Percentiles rank a stretch among this genome's conserved stretches.
These are phyloP conservation scores for human (Homo sapiens) DNA, from an alignment of 2,113 vertebrate species.

Conservation along the genomic window GRCh38 chr15:87310001-87310500, in stretches of 20 bases:
- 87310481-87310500: not conserved
- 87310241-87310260: not conserved
- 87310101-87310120: not conserved
- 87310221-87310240: not conserved
- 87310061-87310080: slow-evolving; percentile 34
- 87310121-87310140: not conserved
- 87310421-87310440: not conserved
- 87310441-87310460: not conserved
- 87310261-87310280: not conserved
- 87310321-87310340: not conserved
- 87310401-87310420: not conserved
- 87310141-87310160: not conserved
- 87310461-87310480: not conserved
- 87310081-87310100: not conserved
- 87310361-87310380: not conserved
- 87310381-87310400: not conserved
- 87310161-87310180: not conserved
- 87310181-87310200: not conserved
- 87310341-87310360: not conserved
- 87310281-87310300: not conserved
- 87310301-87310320: not conserved
- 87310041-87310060: not conserved
- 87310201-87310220: not conserved
- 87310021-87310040: slow-evolving; percentile 43
- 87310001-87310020: slow-evolving; percentile 62